Evolutionary conservation across 1,140 invertebrate genomes (phyloP), one percentile per base, ranked within the genome.

Genomic region (Epicauta chinensis): DNA sequence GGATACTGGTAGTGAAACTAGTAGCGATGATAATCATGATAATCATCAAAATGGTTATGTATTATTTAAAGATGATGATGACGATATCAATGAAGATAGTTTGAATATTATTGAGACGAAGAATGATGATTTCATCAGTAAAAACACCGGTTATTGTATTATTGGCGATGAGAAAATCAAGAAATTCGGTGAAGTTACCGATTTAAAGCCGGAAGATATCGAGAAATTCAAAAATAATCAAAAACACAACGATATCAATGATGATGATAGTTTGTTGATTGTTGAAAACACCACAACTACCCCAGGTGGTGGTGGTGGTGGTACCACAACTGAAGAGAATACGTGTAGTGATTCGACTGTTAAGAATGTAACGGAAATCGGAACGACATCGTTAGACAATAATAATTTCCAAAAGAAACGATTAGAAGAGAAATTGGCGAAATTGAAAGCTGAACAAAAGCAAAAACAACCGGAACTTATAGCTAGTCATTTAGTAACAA

Each of bases 1-100:
- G 82, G 86, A 89, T 58, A 86, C 82, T 0, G 82, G 83, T 2
- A 82, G 80, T 0, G 82, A 79, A 63, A 76, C 74, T 29, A 82
- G 67, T 71, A 70, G 80, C 7, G 80, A 81, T 36, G 78, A 80
- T 50, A 71, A 72, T 12, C 66, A 73, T 1, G 44, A 73, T 15
- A 39, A 79, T 6, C 77, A 76, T 41, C 84, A 86, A 66, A 77
- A 79, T 16, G 83, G 83, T 0, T 86, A 86, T 56, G 70, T 86
- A 37, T 77, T 84, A 50, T 84, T 85, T 59, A 82, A 85, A 0
- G 81, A 84, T 51, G 74, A 74, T 9, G 73, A 75, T 32, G 73
- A 75, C 32, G 74, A 76, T 37, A 60, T 81, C 52, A 77, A 78
- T 2, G 79, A 82, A 36, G 80, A 83, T 54, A 82, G 80, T 68